A percentile compares a stretch with the other conserved stretches of the same genome.
Conservation (phyloP, 2,797 vertebrate species). For the Sandelia bainsii region DNA sequence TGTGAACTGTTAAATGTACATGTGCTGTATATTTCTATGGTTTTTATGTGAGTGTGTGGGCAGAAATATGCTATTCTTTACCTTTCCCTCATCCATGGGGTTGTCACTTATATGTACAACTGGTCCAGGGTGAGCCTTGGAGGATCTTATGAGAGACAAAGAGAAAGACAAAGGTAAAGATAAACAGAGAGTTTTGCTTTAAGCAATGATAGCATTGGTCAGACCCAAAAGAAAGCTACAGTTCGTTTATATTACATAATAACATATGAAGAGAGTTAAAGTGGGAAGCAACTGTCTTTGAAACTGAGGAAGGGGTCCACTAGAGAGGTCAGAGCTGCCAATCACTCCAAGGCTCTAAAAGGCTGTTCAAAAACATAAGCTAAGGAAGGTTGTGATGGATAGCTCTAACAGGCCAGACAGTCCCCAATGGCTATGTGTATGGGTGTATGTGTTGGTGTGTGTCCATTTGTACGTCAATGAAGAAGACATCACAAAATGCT, state of each 20-base stretch:
- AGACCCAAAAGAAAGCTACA: background rate
- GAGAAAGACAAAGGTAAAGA: constrained; percentile 17
- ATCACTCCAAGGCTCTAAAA: constrained; percentile 59
- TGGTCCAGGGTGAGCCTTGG: constrained; percentile 97
- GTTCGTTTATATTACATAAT: background rate
- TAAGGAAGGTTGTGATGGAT: constrained; percentile 73
- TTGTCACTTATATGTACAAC: constrained; percentile 99
- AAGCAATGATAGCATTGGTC: background rate
- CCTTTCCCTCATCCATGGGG: constrained; percentile 99
- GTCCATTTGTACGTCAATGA: constrained; percentile 62
- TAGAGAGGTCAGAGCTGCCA: constrained; percentile 48
- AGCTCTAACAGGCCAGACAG: constrained; percentile 58
- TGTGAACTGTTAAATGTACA: too few relatives aligned
- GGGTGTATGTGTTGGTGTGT: constrained; percentile 3
- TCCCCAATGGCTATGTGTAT: constrained; percentile 44
- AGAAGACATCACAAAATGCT: constrained; percentile 51
- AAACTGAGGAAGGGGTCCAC: constrained; percentile 40
- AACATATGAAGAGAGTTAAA: constrained; percentile 24
- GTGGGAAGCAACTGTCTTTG: constrained; percentile 37
- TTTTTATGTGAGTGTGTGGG: background rate
- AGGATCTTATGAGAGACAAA: constrained; percentile 86
- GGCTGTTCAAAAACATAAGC: constrained; percentile 66
- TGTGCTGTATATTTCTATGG: background rate
- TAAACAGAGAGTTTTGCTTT: background rate
- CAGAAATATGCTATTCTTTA: constrained; percentile 65